These are phyloP conservation scores for Euglossa dilemma DNA, from an alignment of 1,140 invertebrate species.

Conservation along the genomic window DNA sequence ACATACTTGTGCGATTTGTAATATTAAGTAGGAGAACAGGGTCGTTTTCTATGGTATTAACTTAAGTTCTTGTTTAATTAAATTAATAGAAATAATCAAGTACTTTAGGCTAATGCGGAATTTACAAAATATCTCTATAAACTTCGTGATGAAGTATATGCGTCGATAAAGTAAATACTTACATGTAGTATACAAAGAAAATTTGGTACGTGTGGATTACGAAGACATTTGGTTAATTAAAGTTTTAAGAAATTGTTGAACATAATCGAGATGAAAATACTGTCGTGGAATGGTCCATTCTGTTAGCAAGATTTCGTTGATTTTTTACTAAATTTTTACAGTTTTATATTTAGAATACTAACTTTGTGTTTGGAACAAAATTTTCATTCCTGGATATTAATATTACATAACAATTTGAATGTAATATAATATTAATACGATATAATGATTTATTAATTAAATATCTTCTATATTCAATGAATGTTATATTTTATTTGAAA, in stretches of 20 bases:
- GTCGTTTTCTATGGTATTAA: neutral
- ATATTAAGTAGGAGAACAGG: neutral
- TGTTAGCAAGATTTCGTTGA: no score
- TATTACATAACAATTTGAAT: no score
- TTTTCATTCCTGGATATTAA: no score
- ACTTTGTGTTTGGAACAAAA: no score
- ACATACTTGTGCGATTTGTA: no score
- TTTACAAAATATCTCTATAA: slow-evolving; percentile 26
- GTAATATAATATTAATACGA: neutral
- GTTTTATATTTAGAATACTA: no score
- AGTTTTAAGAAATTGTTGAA: no score
- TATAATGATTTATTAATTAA: neutral
- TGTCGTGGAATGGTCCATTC: no score
- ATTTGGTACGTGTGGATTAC: slow-evolving; percentile 1
- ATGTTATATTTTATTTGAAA: no score
- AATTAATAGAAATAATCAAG: slow-evolving; percentile 30
- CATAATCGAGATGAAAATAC: no score
- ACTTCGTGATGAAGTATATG: neutral
- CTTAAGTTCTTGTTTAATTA: slow-evolving; percentile 16
- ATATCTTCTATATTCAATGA: neutral
- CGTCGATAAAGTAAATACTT: neutral
- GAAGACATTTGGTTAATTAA: neutral
- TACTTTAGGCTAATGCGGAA: slow-evolving; percentile 15
- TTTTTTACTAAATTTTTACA: no score
- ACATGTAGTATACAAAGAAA: slow-evolving; percentile 10